These are phyloP conservation scores for Rhegmatorhina hoffmannsi DNA, from an alignment of 2,113 vertebrate species.

Conservation along the genomic window DNA sequence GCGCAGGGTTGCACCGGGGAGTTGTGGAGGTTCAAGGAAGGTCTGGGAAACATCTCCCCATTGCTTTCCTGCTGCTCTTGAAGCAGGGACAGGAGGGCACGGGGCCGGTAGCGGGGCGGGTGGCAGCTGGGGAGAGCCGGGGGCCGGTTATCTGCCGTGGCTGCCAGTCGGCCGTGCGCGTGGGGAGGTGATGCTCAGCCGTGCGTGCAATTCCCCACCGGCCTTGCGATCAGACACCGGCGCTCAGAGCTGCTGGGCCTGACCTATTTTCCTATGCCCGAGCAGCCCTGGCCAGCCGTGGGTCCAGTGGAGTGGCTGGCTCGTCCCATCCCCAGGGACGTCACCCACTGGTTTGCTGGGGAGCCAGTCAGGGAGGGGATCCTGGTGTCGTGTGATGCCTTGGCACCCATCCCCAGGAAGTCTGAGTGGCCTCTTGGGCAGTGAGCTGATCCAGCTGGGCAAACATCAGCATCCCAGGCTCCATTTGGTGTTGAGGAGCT, in stretches of 20 bases:
- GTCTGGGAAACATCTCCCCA: background rate
- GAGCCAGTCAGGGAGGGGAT: background rate
- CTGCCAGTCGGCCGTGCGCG: background rate
- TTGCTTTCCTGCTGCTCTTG: background rate
- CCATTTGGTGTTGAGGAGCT: background rate
- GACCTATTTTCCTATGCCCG: constrained; percentile 73
- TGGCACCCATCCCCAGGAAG: background rate
- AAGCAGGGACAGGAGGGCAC: background rate
- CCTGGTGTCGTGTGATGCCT: rapidly evolving
- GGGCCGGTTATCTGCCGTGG: background rate
- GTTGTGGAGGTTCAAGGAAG: background rate
- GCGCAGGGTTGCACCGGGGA: background rate
- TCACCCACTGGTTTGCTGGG: background rate
- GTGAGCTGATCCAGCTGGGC: background rate
- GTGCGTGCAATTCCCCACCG: constrained; percentile 43
- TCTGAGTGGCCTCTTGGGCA: background rate
- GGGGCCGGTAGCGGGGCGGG: background rate
- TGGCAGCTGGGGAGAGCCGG: constrained; percentile 33
- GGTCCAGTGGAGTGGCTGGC: background rate
- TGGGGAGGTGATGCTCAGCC: constrained; percentile 49
- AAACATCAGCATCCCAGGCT: background rate
- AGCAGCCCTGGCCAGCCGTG: background rate
- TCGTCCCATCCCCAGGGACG: background rate
- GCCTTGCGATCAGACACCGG: constrained; percentile 45
- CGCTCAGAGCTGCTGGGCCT: constrained; percentile 44